phyloP scores from a whole-genome alignment of 2,888 invertebrate genomes.

The Brachyptera risi region DNA sequence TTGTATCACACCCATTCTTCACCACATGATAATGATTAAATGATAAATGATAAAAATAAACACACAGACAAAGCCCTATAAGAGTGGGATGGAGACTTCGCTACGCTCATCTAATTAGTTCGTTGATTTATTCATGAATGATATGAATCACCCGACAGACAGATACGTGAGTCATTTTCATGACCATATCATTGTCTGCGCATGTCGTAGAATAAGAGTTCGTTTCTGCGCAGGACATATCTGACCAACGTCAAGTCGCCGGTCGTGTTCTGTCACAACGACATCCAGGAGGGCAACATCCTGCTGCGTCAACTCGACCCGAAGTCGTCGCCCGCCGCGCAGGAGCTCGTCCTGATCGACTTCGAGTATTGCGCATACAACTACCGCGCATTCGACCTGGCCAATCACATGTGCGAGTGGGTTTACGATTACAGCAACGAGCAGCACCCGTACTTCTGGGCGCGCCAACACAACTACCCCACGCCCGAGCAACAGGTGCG shows the following conservation, averaged over 20 bases:
- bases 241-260: constrained; percentile 44
- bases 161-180: not conserved
- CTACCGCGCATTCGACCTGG: constrained; percentile 51
- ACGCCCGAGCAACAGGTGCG: constrained; percentile 47
- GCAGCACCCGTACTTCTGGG: constrained; percentile 45
- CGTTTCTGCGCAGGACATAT: constrained; percentile 29
- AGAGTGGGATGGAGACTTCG: too few relatives aligned
- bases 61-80: too few relatives aligned
- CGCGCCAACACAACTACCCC: constrained; percentile 46
- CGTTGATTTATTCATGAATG: too few relatives aligned
- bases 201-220: too few relatives aligned
- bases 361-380: constrained; percentile 53
- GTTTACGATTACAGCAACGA: constrained; percentile 48
- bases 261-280: constrained; percentile 53
- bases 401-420: constrained; percentile 53
- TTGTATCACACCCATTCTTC: too few relatives aligned
- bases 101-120: too few relatives aligned
- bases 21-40: too few relatives aligned
- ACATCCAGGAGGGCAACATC: constrained; percentile 50
- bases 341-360: constrained; percentile 46
- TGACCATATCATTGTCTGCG: too few relatives aligned
- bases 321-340: constrained; percentile 12
- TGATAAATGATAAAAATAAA: too few relatives aligned
- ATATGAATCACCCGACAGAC: not conserved
- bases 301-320: constrained; percentile 36